phyloP scores from a whole-genome alignment of 2,888 invertebrate species.

The Dione juno region DNA sequence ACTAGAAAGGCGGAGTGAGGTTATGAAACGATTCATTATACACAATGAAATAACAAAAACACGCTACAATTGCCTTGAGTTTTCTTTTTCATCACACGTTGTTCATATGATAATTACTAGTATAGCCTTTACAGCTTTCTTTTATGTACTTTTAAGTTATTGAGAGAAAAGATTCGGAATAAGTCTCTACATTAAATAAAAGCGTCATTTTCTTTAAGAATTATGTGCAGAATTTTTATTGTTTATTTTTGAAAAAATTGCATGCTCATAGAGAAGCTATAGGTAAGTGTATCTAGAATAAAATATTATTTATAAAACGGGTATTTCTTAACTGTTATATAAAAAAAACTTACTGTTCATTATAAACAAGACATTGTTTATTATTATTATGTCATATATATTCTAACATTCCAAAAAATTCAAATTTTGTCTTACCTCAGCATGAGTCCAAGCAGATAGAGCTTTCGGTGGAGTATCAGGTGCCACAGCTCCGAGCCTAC shows the following conservation, averaged over 20 bases:
- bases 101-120: constrained; percentile 16
- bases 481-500: constrained; percentile 85
- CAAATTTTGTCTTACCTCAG: constrained; percentile 59
- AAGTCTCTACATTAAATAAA: too few relatives aligned
- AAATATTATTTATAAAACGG: too few relatives aligned
- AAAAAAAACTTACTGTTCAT: too few relatives aligned
- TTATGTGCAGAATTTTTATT: too few relatives aligned
- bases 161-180: not conserved
- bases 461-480: constrained; percentile 90
- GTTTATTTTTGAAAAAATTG: too few relatives aligned
- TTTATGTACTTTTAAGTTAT: not conserved
- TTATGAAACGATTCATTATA: constrained; percentile 26
- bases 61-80: not conserved
- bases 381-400: too few relatives aligned
- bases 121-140: constrained; percentile 1
- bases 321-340: too few relatives aligned
- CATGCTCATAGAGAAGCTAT: too few relatives aligned
- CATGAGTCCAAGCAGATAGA: constrained; percentile 87
- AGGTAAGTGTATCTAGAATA: too few relatives aligned
- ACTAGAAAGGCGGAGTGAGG: constrained; percentile 22
- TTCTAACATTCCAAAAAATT: not conserved
- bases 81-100: constrained; percentile 13
- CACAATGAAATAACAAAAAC: constrained; percentile 28
- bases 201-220: too few relatives aligned
- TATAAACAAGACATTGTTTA: too few relatives aligned